Evolutionary conservation across 2,113 vertebrate species (phyloP).

Genomic region (Cheilinus undulatus): DNA sequence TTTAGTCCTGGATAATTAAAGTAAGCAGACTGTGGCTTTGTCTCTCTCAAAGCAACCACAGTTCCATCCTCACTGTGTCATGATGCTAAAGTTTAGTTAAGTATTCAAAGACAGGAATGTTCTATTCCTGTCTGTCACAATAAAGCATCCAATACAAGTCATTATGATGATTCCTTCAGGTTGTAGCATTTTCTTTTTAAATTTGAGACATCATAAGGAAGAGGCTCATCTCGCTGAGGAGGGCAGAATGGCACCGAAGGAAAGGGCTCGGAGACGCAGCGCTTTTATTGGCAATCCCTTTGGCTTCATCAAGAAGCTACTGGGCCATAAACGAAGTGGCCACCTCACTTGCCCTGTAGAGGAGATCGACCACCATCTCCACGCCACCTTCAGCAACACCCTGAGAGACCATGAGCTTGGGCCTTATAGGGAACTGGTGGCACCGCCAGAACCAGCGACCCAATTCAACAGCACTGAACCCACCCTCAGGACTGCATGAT

Average conservation of each 20-base stretch:
- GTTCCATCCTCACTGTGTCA: no score
- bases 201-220: not conserved
- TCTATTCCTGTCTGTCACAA: no score
- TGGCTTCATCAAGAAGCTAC: not conserved
- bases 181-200: no score
- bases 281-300: not conserved
- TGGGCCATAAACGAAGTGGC: not conserved
- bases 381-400: not conserved
- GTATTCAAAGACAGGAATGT: no score
- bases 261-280: not conserved
- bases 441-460: not conserved
- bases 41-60: no score
- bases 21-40: no score
- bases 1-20: no score
- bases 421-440: not conserved
- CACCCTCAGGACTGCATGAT: not conserved
- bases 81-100: no score
- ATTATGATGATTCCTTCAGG: no score
- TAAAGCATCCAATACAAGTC: no score
- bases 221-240: not conserved
- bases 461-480: not conserved
- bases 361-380: not conserved
- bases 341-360: not conserved
- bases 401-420: not conserved
- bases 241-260: not conserved